Evolutionary conservation across 1,140 invertebrate genomes (phyloP).

Genomic region (Mycetomoellerius zeteki): DNA sequence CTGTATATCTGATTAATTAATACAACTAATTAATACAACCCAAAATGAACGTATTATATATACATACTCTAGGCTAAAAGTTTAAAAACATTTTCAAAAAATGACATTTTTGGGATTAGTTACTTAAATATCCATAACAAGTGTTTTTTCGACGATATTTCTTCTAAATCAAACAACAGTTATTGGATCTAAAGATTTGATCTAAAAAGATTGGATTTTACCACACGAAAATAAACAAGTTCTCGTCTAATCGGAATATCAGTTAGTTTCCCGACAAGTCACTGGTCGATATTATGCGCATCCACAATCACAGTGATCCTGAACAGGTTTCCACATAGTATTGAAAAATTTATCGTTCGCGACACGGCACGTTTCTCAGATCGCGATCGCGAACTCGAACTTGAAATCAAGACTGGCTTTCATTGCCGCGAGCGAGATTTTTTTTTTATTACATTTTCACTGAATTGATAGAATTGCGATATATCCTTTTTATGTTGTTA

Average conservation of each 20-base stretch:
- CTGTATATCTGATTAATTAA: not conserved
- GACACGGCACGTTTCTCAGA: conserved; percentile 61
- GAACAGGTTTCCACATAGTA: conserved; percentile 66
- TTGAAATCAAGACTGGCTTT: conserved; percentile 66
- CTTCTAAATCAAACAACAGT: no score
- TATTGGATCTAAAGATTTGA: not conserved
- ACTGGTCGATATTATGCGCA: not conserved
- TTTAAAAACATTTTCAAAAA: no score
- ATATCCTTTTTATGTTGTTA: not conserved
- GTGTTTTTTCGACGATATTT: no score
- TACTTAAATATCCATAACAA: no score
- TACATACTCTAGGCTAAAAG: no score
- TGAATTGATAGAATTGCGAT: not conserved
- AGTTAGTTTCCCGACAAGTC: conserved; percentile 59
- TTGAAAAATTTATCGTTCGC: conserved; percentile 60
- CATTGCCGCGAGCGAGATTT: conserved; percentile 11
- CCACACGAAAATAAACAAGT: not conserved
- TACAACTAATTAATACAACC: no score
- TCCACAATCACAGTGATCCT: not conserved
- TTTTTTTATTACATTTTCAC: conserved; percentile 50
- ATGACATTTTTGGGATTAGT: no score
- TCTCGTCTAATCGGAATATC: conserved; percentile 34
- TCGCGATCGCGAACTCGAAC: conserved; percentile 67
- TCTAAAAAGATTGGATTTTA: not conserved
- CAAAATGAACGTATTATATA: no score